phyloP scores from a whole-genome alignment of 1,140 invertebrate genomes.

The Euura saliciscinereae region DNA sequence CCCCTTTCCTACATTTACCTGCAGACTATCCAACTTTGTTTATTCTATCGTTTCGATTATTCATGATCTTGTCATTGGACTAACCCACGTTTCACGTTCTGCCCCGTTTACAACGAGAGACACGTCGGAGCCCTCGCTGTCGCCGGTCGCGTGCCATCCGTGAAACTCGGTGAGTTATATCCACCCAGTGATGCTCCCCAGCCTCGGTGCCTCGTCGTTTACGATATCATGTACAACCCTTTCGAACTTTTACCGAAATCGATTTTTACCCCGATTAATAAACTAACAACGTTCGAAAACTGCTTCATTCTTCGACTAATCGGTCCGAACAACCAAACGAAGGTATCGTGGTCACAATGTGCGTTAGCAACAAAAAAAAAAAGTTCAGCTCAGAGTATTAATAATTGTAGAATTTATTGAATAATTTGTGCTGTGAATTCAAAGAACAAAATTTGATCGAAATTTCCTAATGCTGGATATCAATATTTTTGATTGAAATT shows the following conservation, averaged over 20 bases:
- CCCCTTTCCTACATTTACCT: too few species aligned
- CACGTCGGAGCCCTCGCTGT: not conserved
- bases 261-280: not conserved
- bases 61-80: not conserved
- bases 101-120: conserved; percentile 2
- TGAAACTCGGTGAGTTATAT: conserved; percentile 7
- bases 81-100: not conserved
- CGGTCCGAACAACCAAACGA: too few species aligned
- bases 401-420: too few species aligned
- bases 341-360: too few species aligned
- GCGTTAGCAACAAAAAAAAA: too few species aligned
- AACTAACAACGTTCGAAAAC: not conserved
- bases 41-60: not conserved
- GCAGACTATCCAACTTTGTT: not conserved
- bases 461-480: too few species aligned
- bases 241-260: not conserved
- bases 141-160: conserved; percentile 2
- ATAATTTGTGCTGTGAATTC: too few species aligned
- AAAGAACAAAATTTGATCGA: too few species aligned
- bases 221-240: not conserved
- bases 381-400: too few species aligned
- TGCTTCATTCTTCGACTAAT: not conserved
- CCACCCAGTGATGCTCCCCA: not conserved
- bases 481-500: too few species aligned
- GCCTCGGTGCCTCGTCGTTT: not conserved